Evolutionary conservation across 35 echinoderm and acorn worm species (phyloP).

Genomic region (Apostichopus japonicus): DNA sequence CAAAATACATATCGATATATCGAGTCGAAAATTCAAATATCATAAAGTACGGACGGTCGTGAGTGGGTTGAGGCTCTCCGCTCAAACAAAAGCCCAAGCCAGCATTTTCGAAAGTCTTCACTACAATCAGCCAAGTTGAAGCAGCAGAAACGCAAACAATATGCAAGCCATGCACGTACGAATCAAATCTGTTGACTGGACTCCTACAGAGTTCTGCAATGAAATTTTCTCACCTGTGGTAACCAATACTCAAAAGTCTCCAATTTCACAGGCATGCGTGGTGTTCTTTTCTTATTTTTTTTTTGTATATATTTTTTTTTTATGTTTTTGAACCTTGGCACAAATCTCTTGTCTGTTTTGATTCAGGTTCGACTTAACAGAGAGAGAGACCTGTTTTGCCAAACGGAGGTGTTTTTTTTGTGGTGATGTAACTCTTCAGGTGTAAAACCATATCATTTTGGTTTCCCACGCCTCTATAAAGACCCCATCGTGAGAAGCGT

Average conservation of each 20-base stretch:
- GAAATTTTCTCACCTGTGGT: neutral
- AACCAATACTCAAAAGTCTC: neutral
- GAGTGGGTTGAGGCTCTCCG: too few relatives aligned
- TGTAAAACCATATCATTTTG: neutral
- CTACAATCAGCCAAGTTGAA: too few relatives aligned
- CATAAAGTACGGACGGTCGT: too few relatives aligned
- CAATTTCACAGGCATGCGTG: neutral
- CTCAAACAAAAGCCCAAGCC: too few relatives aligned
- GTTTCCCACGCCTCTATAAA: neutral
- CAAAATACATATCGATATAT: too few relatives aligned
- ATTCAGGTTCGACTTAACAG: neutral
- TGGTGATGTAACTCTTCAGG: neutral
- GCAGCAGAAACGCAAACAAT: too few relatives aligned
- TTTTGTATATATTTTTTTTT: neutral
- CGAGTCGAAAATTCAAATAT: too few relatives aligned
- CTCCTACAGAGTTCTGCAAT: neutral
- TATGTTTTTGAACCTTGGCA: slow-evolving; percentile 10
- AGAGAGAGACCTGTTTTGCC: neutral
- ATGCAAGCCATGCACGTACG: too few relatives aligned
- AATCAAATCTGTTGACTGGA: neutral
- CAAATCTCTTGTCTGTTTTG: neutral
- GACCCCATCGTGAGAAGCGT: neutral
- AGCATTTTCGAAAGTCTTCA: too few relatives aligned
- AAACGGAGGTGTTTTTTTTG: neutral
- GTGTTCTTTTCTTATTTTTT: too few relatives aligned